Percentiles rank a stretch among this genome's conserved stretches.
Conservation (phyloP, 2,797 vertebrate genomes). For the Leptodactylus fallax region DNA sequence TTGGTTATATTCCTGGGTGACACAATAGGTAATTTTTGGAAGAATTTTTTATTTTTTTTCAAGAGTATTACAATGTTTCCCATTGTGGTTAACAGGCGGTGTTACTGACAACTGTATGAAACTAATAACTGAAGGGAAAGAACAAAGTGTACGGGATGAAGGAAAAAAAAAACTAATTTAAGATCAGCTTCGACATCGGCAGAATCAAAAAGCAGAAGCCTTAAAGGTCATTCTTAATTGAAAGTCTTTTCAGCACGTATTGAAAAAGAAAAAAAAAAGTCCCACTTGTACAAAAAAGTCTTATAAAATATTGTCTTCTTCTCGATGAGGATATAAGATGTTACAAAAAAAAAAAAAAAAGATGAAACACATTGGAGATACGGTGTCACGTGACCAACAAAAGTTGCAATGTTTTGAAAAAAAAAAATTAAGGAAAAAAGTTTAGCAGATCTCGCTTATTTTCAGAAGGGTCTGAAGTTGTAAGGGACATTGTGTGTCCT, state of each 20-base stretch:
- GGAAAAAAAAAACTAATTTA: conserved; percentile 69
- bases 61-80: conserved; percentile 63
- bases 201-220: conserved; percentile 63
- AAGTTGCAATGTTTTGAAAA: conserved; percentile 46
- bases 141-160: conserved; percentile 61
- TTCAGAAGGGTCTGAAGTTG: conserved; percentile 39
- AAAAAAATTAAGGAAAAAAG: background rate
- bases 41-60: background rate
- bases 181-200: conserved; percentile 62
- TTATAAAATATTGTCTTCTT: conserved; percentile 39
- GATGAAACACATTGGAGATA: background rate
- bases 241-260: conserved; percentile 67
- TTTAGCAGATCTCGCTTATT: conserved; percentile 7
- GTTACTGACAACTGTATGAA: conserved; percentile 59
- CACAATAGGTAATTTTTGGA: conserved; percentile 44
- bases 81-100: conserved; percentile 55
- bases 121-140: conserved; percentile 65
- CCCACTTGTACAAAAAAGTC: conserved; percentile 44
- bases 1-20: conserved; percentile 33
- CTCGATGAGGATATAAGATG: conserved; percentile 34
- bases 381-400: conserved; percentile 20
- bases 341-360: conserved; percentile 29
- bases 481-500: conserved; percentile 43
- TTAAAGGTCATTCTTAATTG: conserved; percentile 72
- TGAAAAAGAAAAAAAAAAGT: conserved; percentile 25